Base-by-base conservation (phyloP, 2,888 invertebrate species). In the Eumacrocentrus americanus region DNA sequence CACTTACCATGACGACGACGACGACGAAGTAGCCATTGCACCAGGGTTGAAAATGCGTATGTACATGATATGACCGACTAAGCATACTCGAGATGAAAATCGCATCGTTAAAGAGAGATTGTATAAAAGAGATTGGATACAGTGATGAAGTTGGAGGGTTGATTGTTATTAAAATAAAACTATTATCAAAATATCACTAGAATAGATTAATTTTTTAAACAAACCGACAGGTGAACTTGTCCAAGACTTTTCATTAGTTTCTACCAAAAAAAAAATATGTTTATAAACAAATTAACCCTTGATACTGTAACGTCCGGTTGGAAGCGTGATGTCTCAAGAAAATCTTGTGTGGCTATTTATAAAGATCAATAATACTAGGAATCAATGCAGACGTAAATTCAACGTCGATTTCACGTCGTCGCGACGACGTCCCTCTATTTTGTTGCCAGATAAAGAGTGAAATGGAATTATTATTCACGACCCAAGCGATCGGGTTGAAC, bases 381-480 rank as follows among this genome's bases (percentile, higher is more conserved):
- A 46, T 23, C 46, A 46, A 25, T 23, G 46, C n/a, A 46, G 46
- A 46, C 46, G 5, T 2, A 25, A 14, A 22, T 11, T 6, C n/a
- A 7, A 46, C 23, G 22, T 25, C 22, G 46, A 46, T 46, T n/a
- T 7, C 29, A 9, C 29, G 29, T 29, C 29, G 29, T 29, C 29
- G 29, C 9, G 4, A 29, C 29, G n/a, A n/a, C 9, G 5, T 29
- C 29, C 5, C 40, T 11, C 12, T 44, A 44, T 9, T 20, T n/a
- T n/a, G n/a, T n/a, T n/a, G n/a, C n/a, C n/a, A 16, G 5, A 16
- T 25, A 35, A n/a, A 35, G n/a, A 47, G 7, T 9, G 7, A 37
- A 51, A 20, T 22, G 14, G 14, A 54, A 44, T 54, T 54, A 54
- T 54, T 54, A 54, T 54, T 54, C 54, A 54, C 54, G 35, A 44